Conservation (phyloP, 2,888 invertebrate genomes). For the Antheraea yamamai region DNA sequence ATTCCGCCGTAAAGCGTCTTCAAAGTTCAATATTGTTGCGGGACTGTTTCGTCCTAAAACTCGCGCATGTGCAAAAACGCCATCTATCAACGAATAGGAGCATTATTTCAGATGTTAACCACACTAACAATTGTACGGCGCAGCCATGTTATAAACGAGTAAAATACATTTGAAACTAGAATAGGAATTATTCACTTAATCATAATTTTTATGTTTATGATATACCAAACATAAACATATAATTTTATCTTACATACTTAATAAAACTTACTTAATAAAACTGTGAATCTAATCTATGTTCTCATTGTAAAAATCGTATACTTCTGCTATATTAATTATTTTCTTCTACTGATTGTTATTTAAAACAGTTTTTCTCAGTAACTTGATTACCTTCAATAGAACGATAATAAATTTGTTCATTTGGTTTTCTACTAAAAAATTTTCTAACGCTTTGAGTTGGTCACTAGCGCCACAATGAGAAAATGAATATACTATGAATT, state of each 20-base stretch:
- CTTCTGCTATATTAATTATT: background rate
- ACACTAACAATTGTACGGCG: background rate
- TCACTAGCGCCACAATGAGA: slow-evolving; percentile 3
- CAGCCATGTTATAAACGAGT: background rate
- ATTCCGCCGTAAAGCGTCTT: slow-evolving; percentile 36
- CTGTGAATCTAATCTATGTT: background rate
- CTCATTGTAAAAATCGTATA: background rate
- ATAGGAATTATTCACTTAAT: background rate
- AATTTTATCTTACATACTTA: background rate
- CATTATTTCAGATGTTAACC: background rate
- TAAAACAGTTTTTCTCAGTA: background rate
- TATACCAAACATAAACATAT: background rate
- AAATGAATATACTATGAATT: slow-evolving; percentile 15
- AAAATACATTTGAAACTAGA: background rate
- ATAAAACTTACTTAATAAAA: background rate
- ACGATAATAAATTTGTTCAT: background rate
- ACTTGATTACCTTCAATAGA: background rate
- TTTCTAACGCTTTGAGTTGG: background rate
- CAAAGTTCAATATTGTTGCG: slow-evolving; percentile 28
- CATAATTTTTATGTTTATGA: background rate
- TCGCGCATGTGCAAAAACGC: slow-evolving; percentile 34
- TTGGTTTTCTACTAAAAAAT: background rate
- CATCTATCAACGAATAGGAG: slow-evolving; percentile 59
- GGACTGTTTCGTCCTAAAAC: slow-evolving; percentile 35
- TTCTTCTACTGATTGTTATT: background rate